A percentile compares a stretch with the other conserved stretches of the same genome.
Evolutionary conservation across 2,888 invertebrate species (phyloP).

Genomic region (Marronus borbonicus): DNA sequence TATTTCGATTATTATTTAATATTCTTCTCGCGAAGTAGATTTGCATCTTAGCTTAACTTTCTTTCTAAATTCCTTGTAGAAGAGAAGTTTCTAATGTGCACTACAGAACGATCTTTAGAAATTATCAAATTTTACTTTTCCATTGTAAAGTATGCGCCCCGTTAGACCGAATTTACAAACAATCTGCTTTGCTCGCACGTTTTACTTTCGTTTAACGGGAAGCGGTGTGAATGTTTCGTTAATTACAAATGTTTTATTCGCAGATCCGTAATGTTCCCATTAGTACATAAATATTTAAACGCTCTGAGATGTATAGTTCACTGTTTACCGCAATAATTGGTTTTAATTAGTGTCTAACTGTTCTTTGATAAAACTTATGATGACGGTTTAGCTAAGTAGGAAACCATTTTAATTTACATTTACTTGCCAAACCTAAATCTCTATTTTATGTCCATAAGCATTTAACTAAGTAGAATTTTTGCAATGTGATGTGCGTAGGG

Average conservation of each 20-base stretch:
- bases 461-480: not conserved
- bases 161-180: conserved; percentile 36
- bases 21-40: no score
- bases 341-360: conserved; percentile 6
- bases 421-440: not conserved
- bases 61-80: conserved; percentile 1
- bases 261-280: conserved; percentile 34
- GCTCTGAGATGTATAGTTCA: conserved; percentile 2
- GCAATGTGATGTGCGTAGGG: no score
- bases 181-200: conserved; percentile 37
- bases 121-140: conserved; percentile 26
- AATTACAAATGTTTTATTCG: conserved; percentile 38
- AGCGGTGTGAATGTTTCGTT: conserved; percentile 38
- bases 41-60: not conserved
- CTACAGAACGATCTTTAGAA: conserved; percentile 10
- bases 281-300: conserved; percentile 23
- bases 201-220: conserved; percentile 46
- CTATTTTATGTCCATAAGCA: not conserved
- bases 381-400: not conserved
- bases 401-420: not conserved
- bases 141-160: conserved; percentile 25
- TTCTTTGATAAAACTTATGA: not conserved
- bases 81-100: conserved; percentile 7
- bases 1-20: no score
- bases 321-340: conserved; percentile 23